These are phyloP conservation scores for Leptodactylus fallax DNA, from an alignment of 2,797 vertebrate genomes.

Conservation along the genomic window DNA sequence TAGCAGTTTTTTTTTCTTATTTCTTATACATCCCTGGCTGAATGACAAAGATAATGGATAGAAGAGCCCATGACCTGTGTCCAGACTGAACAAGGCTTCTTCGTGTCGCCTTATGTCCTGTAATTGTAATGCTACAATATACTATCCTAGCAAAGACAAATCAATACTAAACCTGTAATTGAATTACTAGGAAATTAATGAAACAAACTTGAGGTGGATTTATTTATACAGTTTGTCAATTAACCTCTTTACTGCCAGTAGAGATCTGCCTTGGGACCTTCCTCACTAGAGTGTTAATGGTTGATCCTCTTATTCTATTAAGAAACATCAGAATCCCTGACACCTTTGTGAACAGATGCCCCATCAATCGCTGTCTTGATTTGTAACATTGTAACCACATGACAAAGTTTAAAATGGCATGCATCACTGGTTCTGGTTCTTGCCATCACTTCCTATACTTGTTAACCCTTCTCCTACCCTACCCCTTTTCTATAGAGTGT, in stretches of 20 bases:
- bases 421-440: too few species aligned
- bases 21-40: background rate
- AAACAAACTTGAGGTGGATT: constrained; percentile 45
- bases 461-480: too few species aligned
- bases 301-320: too few species aligned
- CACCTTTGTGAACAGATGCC: too few species aligned
- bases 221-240: constrained; percentile 31
- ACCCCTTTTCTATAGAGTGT: too few species aligned
- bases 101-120: background rate
- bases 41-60: constrained; percentile 45
- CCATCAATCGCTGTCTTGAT: too few species aligned
- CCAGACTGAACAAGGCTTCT: constrained; percentile 2
- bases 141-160: constrained; percentile 40
- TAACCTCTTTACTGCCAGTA: constrained; percentile 8
- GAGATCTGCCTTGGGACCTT: background rate
- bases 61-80: constrained; percentile 41
- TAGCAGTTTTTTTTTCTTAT: background rate
- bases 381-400: background rate
- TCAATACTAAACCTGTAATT: constrained; percentile 55
- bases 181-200: constrained; percentile 55
- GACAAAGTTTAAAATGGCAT: background rate
- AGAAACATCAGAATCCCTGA: too few species aligned
- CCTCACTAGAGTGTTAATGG: background rate
- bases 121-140: constrained; percentile 44
- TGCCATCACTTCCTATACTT: too few species aligned